Conservation (phyloP, 2,888 invertebrate species). For the Cenopis cana region DNA sequence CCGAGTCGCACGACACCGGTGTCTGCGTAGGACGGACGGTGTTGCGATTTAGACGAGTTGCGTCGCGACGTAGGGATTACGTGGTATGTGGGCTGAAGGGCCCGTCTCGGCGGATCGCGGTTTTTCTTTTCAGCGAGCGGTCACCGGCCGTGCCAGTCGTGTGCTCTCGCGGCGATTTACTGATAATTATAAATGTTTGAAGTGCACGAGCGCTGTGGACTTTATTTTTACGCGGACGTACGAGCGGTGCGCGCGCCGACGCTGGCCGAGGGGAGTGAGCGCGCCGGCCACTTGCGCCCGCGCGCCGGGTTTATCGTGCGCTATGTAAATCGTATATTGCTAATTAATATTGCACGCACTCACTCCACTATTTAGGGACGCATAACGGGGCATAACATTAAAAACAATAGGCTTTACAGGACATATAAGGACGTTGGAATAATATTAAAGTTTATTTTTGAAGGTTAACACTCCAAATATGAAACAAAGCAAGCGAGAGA, state of each 20-base stretch:
- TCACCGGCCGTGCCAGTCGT: slow-evolving; percentile 77
- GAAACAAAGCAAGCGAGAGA: slow-evolving; percentile 23
- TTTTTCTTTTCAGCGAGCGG: slow-evolving; percentile 75
- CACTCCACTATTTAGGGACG: slow-evolving; percentile 69
- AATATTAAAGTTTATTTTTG: slow-evolving; percentile 52
- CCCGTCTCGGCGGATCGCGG: slow-evolving; percentile 59
- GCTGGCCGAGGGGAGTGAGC: slow-evolving; percentile 71
- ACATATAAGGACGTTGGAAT: slow-evolving; percentile 64
- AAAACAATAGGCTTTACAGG: slow-evolving; percentile 66
- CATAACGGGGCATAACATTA: slow-evolving; percentile 73
- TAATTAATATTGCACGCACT: slow-evolving; percentile 81
- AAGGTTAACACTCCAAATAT: slow-evolving; percentile 43
- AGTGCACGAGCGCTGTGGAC: slow-evolving; percentile 81
- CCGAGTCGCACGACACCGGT: slow-evolving; percentile 67
- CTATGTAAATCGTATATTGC: slow-evolving; percentile 72
- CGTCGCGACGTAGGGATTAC: slow-evolving; percentile 62
- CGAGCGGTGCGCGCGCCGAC: slow-evolving; percentile 75
- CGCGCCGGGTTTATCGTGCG: slow-evolving; percentile 71
- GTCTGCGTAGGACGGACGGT: slow-evolving; percentile 70
- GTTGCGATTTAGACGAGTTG: slow-evolving; percentile 59
- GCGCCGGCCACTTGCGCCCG: slow-evolving; percentile 64
- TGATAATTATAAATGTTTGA: slow-evolving; percentile 84
- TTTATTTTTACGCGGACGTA: slow-evolving; percentile 84
- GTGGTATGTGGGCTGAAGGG: slow-evolving; percentile 64
- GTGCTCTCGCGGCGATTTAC: slow-evolving; percentile 82